A percentile compares a stretch with the other conserved stretches of the same genome.
These are phyloP conservation scores for Sinopyrophorus schimmeli DNA, from an alignment of 2,888 invertebrate genomes.

Conservation along the genomic window DNA sequence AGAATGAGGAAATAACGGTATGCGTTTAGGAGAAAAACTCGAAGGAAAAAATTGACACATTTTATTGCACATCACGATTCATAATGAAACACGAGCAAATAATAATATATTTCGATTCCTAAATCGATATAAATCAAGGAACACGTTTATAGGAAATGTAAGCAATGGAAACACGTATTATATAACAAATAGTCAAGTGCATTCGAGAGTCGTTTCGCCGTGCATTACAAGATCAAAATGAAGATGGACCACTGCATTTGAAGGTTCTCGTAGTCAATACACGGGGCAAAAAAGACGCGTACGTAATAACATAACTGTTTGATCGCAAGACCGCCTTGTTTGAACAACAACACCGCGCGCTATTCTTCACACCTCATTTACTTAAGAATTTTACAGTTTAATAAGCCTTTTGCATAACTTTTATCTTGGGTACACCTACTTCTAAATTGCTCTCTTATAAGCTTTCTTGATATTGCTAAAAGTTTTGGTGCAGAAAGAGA, in stretches of 20 bases:
- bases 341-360: slow-evolving; percentile 4
- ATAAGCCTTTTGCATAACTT: background rate
- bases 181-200: slow-evolving; percentile 33
- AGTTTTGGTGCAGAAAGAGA: too few relatives aligned
- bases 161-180: slow-evolving; percentile 32
- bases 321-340: slow-evolving; percentile 7
- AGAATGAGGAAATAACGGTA: too few relatives aligned
- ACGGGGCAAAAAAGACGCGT: slow-evolving; percentile 5
- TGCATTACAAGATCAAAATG: slow-evolving; percentile 18
- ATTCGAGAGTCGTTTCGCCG: slow-evolving; percentile 25
- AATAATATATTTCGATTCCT: slow-evolving; percentile 31
- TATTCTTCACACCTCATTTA: slow-evolving; percentile 11
- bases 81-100: slow-evolving; percentile 34
- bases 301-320: slow-evolving; percentile 11
- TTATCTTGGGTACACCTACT: too few relatives aligned
- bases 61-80: slow-evolving; percentile 15
- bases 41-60: too few relatives aligned
- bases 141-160: slow-evolving; percentile 37
- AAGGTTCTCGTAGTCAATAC: slow-evolving; percentile 1
- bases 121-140: slow-evolving; percentile 39
- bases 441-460: too few relatives aligned
- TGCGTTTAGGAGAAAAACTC: too few relatives aligned
- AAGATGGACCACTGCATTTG: slow-evolving; percentile 20
- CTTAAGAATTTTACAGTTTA: slow-evolving; percentile 8
- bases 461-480: background rate